phyloP scores from a whole-genome alignment of 2,797 vertebrate species.

The Argya squamiceps region DNA sequence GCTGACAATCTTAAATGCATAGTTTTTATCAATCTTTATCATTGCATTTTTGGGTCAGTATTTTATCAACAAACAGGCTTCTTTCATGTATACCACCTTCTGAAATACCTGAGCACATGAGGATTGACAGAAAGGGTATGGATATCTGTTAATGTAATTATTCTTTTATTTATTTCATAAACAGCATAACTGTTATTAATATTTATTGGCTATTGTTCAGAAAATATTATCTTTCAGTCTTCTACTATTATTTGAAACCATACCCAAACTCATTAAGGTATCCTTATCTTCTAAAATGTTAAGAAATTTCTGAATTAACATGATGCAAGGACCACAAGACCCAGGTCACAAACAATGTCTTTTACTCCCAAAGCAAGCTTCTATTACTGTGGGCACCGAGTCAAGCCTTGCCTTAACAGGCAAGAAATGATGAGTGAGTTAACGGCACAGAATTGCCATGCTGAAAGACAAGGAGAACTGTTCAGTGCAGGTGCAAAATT shows the following conservation, averaged over 20 bases:
- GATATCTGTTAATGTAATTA: background rate
- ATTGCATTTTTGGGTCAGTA: background rate
- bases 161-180: background rate
- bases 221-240: background rate
- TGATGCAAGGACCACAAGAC: background rate
- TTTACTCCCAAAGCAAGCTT: background rate
- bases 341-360: background rate
- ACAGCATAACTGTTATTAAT: background rate
- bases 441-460: conserved; percentile 38
- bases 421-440: conserved; percentile 57
- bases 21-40: background rate
- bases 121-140: background rate
- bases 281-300: background rate
- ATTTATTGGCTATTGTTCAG: background rate
- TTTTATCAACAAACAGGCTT: background rate
- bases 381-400: background rate
- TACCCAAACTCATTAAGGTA: background rate
- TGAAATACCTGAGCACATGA: background rate
- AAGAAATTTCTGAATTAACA: background rate
- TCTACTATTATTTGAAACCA: background rate
- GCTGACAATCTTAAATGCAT: background rate
- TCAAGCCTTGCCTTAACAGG: conserved; percentile 40
- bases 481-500: conserved; percentile 56
- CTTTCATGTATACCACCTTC: background rate
- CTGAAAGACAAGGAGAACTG: conserved; percentile 59